Evolutionary conservation across 2,113 vertebrate species (phyloP).

Genomic region (human (Homo sapiens)): GRCh38 chr2:226156501-226157000

Average conservation of each 20-base stretch:
- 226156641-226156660: neutral
- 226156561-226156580: neutral
- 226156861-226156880: accelerated
- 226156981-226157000: neutral
- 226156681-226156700: neutral
- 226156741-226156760: neutral
- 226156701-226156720: neutral
- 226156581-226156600: neutral
- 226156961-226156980: neutral
- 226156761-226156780: neutral
- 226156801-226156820: neutral
- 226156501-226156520: neutral
- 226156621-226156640: neutral
- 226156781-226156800: neutral
- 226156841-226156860: neutral
- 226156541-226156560: neutral
- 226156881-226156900: accelerated
- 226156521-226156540: neutral
- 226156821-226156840: neutral
- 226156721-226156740: neutral
- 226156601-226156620: neutral
- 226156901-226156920: neutral
- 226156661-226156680: neutral
- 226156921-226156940: neutral
- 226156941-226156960: neutral